These are phyloP conservation scores for Tetrao urogallus DNA, from an alignment of 2,113 vertebrate genomes.

Conservation along the genomic window DNA sequence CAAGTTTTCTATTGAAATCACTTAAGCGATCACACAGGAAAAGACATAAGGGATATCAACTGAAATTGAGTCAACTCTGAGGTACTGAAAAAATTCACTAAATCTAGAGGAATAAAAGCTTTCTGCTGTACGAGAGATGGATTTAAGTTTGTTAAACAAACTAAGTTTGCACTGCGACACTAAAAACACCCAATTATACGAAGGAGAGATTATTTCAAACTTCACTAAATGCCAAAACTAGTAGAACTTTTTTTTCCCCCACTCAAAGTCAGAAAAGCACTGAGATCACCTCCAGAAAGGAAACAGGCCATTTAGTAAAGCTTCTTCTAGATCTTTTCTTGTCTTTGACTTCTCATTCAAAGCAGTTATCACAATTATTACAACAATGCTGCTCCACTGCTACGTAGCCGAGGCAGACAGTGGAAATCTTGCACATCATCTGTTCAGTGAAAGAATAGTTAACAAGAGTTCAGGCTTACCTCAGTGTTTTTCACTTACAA, in stretches of 20 bases:
- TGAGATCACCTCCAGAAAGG: rapidly evolving
- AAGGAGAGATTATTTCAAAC: not conserved
- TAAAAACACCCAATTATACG: not conserved
- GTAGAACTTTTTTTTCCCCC: not conserved
- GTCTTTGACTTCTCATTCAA: not conserved
- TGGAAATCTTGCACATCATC: not conserved
- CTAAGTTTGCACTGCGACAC: not conserved
- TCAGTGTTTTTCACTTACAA: not conserved
- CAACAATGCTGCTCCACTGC: not conserved
- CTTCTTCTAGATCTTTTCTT: not conserved
- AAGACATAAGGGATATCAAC: not conserved
- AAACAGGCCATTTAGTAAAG: not conserved
- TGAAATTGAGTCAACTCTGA: not conserved
- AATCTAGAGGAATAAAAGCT: not conserved
- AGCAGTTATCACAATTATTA: not conserved
- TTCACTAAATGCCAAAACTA: not conserved
- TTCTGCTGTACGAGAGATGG: not conserved
- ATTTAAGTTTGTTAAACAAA: not conserved
- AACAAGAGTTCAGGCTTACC: not conserved
- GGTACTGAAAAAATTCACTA: not conserved
- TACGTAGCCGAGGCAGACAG: rapidly evolving
- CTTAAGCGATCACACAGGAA: not conserved
- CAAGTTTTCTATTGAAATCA: not conserved
- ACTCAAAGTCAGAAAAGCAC: not conserved
- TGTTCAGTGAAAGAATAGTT: not conserved